Base-by-base conservation (phyloP, 2,797 vertebrate species). In the Australoheros facetus region DNA sequence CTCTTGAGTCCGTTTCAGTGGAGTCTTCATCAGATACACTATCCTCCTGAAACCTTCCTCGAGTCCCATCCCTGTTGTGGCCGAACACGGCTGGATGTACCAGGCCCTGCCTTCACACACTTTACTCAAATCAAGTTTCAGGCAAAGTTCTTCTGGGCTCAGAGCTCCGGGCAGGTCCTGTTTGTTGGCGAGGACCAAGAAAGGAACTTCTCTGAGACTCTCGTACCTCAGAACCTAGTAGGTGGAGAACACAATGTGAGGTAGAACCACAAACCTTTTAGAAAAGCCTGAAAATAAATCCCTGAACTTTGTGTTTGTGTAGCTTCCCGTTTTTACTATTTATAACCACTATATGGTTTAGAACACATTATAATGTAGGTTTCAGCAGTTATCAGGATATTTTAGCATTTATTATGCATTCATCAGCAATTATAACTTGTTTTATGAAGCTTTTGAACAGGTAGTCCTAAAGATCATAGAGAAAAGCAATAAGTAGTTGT, bases 11-110 rank as follows among this genome's bases (percentile, higher is more conserved):
- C 94, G 94, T 77, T 93, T 96, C 30, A 92, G 69, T 19, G 86
- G 92, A 51, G 94, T 96, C 84, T 96, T 97, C 90, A 97, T 94
- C 78, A 97, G 95, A 0, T 91, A 91, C 0, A 94, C 91, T 34
- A 98, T 83, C 75, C 89, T 97, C 71, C 90, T 91, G 73, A 98
- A 94, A 0, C 96, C 97, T 11, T 97, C 96, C 1, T 92, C 75
- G 5, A 99, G 90, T 23, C 98, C 98, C 0, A 94, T 78, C 4
- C 97, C 97, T 0, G 95, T 96, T 86, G 81, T 2, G 4, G 95
- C 97, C 21, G 97, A 98, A 51, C 97, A 99, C 8, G 97, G 97
- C 73, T 99, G 97, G 78, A 99, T 96, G 1, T 96, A 98, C 98
- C 98, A 99, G 80, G 91, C 91, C 71, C 96, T 94, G 91, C 96